Percentiles rank a stretch among this genome's conserved stretches.
phyloP scores from a whole-genome alignment of 2,113 vertebrate species.

The Petroica traversi region DNA sequence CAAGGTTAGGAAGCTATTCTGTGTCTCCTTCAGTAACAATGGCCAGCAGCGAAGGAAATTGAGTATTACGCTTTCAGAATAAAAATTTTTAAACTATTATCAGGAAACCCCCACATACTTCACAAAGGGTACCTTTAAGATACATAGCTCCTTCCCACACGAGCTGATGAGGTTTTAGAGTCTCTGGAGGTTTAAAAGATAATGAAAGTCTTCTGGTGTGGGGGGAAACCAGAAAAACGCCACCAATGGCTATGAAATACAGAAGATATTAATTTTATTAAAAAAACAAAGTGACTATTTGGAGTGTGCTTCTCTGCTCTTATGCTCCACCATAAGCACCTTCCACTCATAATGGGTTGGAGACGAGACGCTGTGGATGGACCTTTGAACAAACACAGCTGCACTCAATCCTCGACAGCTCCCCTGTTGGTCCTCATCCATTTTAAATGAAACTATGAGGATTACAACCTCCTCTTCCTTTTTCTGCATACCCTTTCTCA shows the following conservation, averaged over 20 bases:
- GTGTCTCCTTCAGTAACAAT: background rate
- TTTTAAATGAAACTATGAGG: background rate
- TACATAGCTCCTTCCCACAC: background rate
- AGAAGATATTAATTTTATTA: background rate
- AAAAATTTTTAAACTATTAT: background rate
- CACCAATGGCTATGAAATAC: background rate
- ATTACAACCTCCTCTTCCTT: background rate
- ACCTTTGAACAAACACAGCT: background rate
- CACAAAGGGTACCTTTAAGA: background rate
- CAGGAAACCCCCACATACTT: background rate
- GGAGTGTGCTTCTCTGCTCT: background rate
- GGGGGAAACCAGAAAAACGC: background rate
- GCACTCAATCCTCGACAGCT: background rate
- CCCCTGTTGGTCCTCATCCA: background rate
- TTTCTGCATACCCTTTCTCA: background rate
- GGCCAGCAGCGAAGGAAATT: background rate
- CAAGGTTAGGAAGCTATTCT: background rate
- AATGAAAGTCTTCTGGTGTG: background rate
- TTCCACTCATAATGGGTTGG: rapidly evolving
- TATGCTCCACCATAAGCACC: background rate
- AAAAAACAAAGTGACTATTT: background rate
- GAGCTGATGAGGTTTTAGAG: background rate
- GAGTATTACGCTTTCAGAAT: rapidly evolving
- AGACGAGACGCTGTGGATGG: background rate
- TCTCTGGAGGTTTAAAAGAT: background rate